phyloP scores from a whole-genome alignment of 1,140 invertebrate species.

The Drosophila athabasca region DNA sequence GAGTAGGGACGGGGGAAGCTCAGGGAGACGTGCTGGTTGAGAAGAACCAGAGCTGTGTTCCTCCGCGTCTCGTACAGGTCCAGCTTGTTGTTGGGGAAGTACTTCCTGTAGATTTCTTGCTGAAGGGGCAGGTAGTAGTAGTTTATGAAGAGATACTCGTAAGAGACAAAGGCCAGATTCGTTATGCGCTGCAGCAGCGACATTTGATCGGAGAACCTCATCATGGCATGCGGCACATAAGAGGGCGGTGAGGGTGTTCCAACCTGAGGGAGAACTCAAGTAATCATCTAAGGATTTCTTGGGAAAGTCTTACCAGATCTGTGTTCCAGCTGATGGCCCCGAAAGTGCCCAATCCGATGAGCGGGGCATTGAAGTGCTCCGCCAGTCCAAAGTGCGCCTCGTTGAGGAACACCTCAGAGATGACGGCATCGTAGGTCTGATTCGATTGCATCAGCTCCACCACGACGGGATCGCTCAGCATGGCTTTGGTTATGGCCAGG shows the following conservation, averaged over 20 bases:
- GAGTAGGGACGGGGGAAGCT: conserved; percentile 84
- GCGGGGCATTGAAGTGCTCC: conserved; percentile 74
- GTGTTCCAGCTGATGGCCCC: conserved; percentile 73
- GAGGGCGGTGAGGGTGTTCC: conserved; percentile 80
- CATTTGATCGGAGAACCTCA: conserved; percentile 83
- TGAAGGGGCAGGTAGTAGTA: conserved; percentile 70
- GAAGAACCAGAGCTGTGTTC: conserved; percentile 84
- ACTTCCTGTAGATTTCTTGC: conserved; percentile 77
- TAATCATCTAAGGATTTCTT: neutral
- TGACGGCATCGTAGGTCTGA: conserved; percentile 77
- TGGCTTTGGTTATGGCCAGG: conserved; percentile 44
- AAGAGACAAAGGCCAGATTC: conserved; percentile 79
- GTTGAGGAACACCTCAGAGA: conserved; percentile 74
- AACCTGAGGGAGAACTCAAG: conserved; percentile 43
- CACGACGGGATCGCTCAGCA: conserved; percentile 54
- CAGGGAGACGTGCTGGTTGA: conserved; percentile 86
- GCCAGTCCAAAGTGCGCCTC: conserved; percentile 75
- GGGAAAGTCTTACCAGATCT: conserved; percentile 67
- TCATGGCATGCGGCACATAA: conserved; percentile 79
- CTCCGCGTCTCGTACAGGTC: conserved; percentile 70
- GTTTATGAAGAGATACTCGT: conserved; percentile 56
- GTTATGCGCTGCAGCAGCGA: conserved; percentile 80
- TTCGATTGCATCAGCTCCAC: conserved; percentile 54
- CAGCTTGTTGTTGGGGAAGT: conserved; percentile 73
- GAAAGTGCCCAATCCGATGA: conserved; percentile 78